These are phyloP conservation scores for Tetragonisca angustula DNA, from an alignment of 2,888 invertebrate species.

Conservation along the genomic window DNA sequence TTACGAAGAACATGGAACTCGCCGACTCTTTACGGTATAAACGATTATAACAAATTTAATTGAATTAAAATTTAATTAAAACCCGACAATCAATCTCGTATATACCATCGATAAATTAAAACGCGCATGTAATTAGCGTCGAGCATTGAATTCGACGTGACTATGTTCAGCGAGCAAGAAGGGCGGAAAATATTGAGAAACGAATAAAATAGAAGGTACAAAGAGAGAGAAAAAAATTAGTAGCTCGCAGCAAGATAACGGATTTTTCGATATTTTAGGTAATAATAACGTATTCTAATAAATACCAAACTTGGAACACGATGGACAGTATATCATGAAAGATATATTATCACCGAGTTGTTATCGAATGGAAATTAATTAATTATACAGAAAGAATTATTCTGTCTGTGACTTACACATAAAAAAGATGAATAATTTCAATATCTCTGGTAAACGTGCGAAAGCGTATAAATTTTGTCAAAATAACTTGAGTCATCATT, in stretches of 20 bases:
- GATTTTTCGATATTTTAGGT: background rate
- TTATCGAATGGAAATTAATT: background rate
- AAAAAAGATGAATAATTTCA: no score
- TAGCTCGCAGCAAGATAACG: no score
- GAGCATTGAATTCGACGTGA: background rate
- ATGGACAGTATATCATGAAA: background rate
- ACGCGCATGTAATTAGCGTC: background rate
- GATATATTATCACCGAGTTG: background rate
- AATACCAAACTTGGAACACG: background rate
- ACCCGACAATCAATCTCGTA: background rate
- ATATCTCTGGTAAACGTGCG: no score
- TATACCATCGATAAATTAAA: background rate
- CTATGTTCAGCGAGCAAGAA: background rate
- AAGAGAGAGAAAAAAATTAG: no score
- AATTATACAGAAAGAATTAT: background rate
- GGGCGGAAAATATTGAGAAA: background rate
- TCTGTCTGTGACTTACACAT: no score
- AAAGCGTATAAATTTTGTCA: no score
- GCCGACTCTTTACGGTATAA: background rate
- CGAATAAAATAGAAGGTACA: background rate
- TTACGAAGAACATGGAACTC: background rate
- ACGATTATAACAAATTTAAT: conserved; percentile 26
- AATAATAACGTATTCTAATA: background rate
- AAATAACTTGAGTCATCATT: no score
- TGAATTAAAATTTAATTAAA: conserved; percentile 26